A percentile compares a stretch with the other conserved stretches of the same genome.
Conservation (phyloP, 2,888 invertebrate genomes). For the Dione vanillae region DNA sequence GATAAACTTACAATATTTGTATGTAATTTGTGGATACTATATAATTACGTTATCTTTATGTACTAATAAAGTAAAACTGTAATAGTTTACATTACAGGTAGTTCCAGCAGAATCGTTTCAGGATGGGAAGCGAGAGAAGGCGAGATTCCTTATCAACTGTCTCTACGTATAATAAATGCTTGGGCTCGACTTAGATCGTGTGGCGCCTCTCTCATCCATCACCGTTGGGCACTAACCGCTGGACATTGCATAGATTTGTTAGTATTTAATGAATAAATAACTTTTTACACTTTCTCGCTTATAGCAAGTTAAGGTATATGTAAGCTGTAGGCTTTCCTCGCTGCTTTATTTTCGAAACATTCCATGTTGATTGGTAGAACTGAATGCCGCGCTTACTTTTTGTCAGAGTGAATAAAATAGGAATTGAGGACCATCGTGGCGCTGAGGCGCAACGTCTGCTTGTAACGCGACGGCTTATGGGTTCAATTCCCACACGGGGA, state of each 20-base stretch:
- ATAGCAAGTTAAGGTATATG: no score
- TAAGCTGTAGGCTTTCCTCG: no score
- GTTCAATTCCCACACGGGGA: no score
- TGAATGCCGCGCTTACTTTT: no score
- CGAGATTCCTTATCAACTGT: conserved; percentile 24
- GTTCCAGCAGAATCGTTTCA: conserved; percentile 19
- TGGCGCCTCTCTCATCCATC: conserved; percentile 20
- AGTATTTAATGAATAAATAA: not conserved
- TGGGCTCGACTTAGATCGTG: conserved; percentile 12
- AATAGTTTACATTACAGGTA: not conserved
- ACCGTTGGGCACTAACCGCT: conserved; percentile 18
- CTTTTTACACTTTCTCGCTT: no score
- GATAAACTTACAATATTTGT: not conserved
- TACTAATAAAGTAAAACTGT: not conserved
- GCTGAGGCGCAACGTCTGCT: no score
- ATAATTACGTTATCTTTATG: not conserved
- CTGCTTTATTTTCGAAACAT: no score
- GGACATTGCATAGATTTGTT: conserved; percentile 20
- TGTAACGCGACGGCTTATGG: no score
- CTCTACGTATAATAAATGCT: not conserved
- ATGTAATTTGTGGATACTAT: not conserved
- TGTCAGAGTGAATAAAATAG: no score
- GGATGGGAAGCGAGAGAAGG: conserved; percentile 24
- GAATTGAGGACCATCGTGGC: no score
- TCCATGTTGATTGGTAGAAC: no score